phyloP scores from a whole-genome alignment of 2,113 vertebrate genomes.

The Paradisaea rubra region DNA sequence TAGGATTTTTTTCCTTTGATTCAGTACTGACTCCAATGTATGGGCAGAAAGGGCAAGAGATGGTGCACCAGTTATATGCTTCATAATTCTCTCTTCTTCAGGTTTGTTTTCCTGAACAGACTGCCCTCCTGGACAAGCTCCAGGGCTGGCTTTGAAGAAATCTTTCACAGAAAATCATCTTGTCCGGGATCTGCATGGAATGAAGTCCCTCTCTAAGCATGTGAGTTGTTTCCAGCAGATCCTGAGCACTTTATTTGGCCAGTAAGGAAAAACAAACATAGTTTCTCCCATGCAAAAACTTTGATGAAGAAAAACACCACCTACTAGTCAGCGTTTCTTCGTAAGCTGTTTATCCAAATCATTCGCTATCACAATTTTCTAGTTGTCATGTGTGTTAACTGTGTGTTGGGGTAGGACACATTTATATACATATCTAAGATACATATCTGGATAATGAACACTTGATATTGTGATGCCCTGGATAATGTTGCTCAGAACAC shows the following conservation, averaged over 20 bases:
- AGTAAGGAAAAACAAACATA: not conserved
- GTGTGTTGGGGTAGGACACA: not conserved
- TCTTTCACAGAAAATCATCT: not conserved
- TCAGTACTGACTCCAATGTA: not conserved
- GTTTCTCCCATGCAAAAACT: not conserved
- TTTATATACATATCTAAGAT: not conserved
- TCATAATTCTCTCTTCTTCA: not conserved
- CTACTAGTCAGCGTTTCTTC: not conserved
- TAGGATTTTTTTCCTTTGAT: not conserved
- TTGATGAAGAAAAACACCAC: not conserved
- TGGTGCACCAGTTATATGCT: not conserved
- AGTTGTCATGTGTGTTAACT: not conserved
- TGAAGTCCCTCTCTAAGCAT: not conserved
- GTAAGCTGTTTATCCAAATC: not conserved
- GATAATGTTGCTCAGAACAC: not conserved
- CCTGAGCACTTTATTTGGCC: not conserved
- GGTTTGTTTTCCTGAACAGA: not conserved
- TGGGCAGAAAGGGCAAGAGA: not conserved
- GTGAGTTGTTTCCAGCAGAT: not conserved
- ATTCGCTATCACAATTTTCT: not conserved
- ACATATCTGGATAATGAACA: not conserved
- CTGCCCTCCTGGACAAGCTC: not conserved
- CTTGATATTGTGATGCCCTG: not conserved
- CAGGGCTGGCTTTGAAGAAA: constrained; percentile 9
- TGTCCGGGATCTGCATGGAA: not conserved